Base-by-base conservation (phyloP, 1,140 invertebrate species). In the Steinernema khuongi region DNA sequence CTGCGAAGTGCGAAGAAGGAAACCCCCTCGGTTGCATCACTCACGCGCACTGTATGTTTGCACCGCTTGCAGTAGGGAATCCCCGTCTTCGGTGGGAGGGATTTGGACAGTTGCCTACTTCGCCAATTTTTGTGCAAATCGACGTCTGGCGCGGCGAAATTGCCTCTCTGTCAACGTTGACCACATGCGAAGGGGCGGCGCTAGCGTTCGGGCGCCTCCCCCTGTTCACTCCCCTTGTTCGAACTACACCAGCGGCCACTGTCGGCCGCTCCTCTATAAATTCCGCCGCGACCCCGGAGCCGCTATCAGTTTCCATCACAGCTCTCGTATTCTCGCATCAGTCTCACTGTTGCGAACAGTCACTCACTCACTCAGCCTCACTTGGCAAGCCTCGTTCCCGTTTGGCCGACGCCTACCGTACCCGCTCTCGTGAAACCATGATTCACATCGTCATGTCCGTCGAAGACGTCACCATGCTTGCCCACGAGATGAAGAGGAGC, bases 371-470 rank as follows among this genome's bases (percentile, higher is more conserved):
- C n/a, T n/a, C n/a, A n/a, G n/a, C 50, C 50, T 14, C 50, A n/a
- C 50, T 22, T 11, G n/a, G 36, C 36, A 7, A 41, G 36, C 36
- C 19, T 60, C 50, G 14, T 26, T 22, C 50, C 26, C 50, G 50
- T 60, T 60, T 22, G n/a, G 7, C 36, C n/a, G 36, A 41, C 36
- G 50, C 50, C 50, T 60, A 60, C 50, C 50, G 50, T 60, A 60
- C 50, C 50, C 50, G 7, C 50, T n/a, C n/a, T n/a, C n/a, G n/a
- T 4, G 50, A 14, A 60, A 26, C 22, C 50, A 60, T 60, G 50
- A 60, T 60, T 22, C 50, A 60, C 50, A 60, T 60, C 50, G 50
- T 60, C 50, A 60, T 60, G 50, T 60, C 50, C 7, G 50, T 60
- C 50, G 50, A 60, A 60, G 50, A 60, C 50, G 50, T 60, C 50